Evolutionary conservation across 2,113 vertebrate genomes (phyloP).

Genomic region (Alligator sinensis): DNA sequence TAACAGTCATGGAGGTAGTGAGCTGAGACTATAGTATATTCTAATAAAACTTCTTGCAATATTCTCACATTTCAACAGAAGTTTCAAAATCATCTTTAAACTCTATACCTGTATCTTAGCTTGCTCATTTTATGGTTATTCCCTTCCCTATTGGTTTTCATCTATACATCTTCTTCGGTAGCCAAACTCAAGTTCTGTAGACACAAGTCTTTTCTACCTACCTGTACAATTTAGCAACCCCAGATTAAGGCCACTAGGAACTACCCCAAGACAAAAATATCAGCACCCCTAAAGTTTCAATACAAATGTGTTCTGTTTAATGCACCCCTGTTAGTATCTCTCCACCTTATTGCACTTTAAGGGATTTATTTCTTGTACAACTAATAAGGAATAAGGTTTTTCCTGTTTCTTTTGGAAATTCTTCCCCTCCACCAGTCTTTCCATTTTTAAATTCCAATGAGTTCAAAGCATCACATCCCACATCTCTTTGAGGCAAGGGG

Average conservation of each 20-base stretch:
- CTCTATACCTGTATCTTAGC: background rate
- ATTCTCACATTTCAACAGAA: too few species aligned
- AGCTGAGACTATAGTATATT: background rate
- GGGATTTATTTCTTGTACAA: accelerated
- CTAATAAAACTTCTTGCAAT: background rate
- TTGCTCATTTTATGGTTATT: background rate
- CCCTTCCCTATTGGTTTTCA: background rate
- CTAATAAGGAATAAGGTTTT: background rate
- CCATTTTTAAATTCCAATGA: background rate
- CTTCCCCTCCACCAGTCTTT: background rate
- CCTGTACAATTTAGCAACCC: background rate
- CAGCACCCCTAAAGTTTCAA: background rate
- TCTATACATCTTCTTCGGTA: background rate
- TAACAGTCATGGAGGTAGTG: background rate
- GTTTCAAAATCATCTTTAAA: too few species aligned
- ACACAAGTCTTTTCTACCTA: background rate
- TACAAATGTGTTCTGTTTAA: background rate
- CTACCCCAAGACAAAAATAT: background rate
- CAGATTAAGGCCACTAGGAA: background rate
- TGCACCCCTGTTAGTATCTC: background rate
- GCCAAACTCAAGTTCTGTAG: background rate
- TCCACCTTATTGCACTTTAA: background rate
- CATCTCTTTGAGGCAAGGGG: accelerated
- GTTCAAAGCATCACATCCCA: background rate
- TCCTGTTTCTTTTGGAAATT: background rate